Conservation (phyloP, 1,140 invertebrate genomes). For the Cherax destructor region DNA sequence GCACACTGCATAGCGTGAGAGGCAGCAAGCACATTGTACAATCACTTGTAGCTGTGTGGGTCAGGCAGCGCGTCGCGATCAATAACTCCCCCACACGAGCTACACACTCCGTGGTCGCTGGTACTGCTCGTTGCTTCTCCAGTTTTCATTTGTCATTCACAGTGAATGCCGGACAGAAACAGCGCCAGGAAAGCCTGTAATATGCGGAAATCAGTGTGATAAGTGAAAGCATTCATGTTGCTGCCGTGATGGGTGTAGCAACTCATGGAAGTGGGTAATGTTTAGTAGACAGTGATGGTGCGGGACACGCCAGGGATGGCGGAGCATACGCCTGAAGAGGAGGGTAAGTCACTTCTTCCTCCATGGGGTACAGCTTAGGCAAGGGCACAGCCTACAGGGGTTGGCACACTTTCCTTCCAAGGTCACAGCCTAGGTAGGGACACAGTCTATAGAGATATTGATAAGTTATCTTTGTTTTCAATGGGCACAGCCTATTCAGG, state of each 20-base stretch:
- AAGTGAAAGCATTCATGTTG: not conserved
- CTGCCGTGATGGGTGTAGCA: not conserved
- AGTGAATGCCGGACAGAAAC: not conserved
- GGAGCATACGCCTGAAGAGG: constrained; percentile 23
- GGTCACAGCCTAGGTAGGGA: too few relatives aligned
- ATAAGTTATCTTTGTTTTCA: too few relatives aligned
- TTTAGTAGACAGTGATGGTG: constrained; percentile 20
- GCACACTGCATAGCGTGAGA: too few relatives aligned
- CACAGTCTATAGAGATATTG: too few relatives aligned
- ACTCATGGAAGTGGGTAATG: not conserved
- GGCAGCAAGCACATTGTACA: too few relatives aligned
- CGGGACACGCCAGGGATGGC: constrained; percentile 11
- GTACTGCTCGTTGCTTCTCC: not conserved
- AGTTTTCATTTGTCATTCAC: not conserved
- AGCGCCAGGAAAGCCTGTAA: too few relatives aligned
- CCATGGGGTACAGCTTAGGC: too few relatives aligned
- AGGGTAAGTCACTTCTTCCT: constrained; percentile 3
- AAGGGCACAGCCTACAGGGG: too few relatives aligned
- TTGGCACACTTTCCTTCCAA: too few relatives aligned
- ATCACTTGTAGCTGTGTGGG: too few relatives aligned
- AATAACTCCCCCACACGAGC: not conserved
- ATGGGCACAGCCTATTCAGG: too few relatives aligned
- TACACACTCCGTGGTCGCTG: too few relatives aligned
- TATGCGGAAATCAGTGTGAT: not conserved
- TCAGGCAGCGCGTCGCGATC: not conserved